A percentile compares a stretch with the other conserved stretches of the same genome.
Evolutionary conservation across 64 coral and sea anemone species (phyloP).

Genomic region (Acropora tenuis): DNA sequence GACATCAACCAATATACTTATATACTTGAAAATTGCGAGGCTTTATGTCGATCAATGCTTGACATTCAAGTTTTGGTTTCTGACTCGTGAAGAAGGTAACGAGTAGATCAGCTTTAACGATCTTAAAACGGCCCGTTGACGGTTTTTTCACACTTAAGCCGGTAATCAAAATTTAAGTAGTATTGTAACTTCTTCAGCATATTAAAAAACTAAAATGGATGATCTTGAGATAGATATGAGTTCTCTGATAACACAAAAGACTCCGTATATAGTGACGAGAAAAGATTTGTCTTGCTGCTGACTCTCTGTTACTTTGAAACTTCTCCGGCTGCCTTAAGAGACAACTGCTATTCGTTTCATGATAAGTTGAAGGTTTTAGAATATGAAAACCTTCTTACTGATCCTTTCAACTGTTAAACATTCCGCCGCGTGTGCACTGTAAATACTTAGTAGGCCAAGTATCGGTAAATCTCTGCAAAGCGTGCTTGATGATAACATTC

Average conservation of each 20-base stretch:
- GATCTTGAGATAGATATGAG: slow-evolving; percentile 11
- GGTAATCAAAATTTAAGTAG: slow-evolving; percentile 11
- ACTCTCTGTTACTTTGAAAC: too few species aligned
- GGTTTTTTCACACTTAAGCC: not conserved
- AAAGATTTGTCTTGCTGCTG: not conserved
- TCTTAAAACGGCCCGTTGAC: not conserved
- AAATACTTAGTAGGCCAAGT: not conserved
- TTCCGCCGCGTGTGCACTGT: not conserved
- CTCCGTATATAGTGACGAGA: slow-evolving; percentile 1
- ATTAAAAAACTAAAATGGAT: not conserved
- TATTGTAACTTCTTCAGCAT: not conserved
- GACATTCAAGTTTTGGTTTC: not conserved
- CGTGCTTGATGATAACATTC: not conserved
- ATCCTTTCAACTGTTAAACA: too few species aligned
- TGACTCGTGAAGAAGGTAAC: too few species aligned
- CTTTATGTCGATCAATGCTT: too few species aligned
- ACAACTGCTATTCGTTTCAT: too few species aligned
- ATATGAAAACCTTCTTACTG: too few species aligned
- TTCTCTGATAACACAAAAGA: not conserved
- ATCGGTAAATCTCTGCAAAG: not conserved
- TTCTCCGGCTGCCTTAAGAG: too few species aligned
- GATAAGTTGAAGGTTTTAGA: too few species aligned
- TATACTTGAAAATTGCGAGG: too few species aligned
- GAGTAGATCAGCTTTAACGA: not conserved
- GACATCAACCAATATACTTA: too few species aligned